Conservation (phyloP, 1,140 invertebrate genomes). For the Polypedilum vanderplanki region DNA sequence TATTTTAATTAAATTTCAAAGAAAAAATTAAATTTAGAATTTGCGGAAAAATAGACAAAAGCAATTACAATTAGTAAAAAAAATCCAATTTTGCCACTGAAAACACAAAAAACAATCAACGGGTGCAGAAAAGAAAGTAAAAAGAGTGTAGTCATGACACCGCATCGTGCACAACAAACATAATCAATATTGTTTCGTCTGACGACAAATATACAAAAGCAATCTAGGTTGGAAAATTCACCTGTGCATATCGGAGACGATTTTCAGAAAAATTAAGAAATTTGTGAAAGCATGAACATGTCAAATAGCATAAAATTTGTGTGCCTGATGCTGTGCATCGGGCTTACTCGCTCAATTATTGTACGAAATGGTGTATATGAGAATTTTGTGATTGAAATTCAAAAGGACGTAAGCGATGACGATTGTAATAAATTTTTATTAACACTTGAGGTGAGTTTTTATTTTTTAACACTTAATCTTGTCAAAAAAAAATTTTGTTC, state of each 20-base stretch:
- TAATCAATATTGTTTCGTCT: slow-evolving; percentile 1
- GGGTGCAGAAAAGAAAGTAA: not conserved
- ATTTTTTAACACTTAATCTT: not conserved
- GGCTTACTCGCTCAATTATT: not conserved
- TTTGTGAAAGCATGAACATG: slow-evolving; percentile 12
- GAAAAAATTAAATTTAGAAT: not conserved
- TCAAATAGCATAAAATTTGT: not conserved
- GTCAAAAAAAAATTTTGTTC: no score
- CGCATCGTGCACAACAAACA: slow-evolving; percentile 16
- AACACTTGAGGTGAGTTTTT: not conserved
- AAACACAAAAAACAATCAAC: not conserved
- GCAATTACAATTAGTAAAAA: not conserved
- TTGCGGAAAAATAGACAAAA: not conserved
- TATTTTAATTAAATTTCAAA: not conserved
- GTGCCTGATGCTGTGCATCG: not conserved
- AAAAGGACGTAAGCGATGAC: slow-evolving; percentile 10
- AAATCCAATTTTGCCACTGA: not conserved
- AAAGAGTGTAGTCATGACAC: slow-evolving; percentile 11
- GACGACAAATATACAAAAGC: not conserved
- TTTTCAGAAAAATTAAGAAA: not conserved
- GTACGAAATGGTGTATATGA: not conserved
- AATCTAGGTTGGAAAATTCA: not conserved
- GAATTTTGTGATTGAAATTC: slow-evolving; percentile 8
- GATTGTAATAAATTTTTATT: not conserved
- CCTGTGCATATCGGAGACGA: not conserved